Percentiles rank a stretch among this genome's conserved stretches.
Conservation (phyloP, 2,888 invertebrate genomes). For the Hypolimnas misippus region DNA sequence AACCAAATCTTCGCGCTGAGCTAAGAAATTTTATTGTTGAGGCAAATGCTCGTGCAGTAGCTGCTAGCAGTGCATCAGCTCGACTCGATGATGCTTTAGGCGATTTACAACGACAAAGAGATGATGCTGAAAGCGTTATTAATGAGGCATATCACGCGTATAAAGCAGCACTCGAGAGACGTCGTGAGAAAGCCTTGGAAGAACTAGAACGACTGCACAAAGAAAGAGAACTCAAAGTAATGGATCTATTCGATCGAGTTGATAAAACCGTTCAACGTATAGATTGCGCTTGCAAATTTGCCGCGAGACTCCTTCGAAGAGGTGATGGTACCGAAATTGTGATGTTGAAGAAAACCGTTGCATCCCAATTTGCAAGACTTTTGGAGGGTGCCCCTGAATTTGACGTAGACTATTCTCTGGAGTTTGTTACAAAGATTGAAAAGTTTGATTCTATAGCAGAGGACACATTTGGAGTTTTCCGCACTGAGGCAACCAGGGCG, state of each 20-base stretch:
- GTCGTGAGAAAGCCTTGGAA: slow-evolving; percentile 89
- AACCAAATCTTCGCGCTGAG: slow-evolving; percentile 90
- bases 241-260: slow-evolving; percentile 93
- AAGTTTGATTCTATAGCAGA: slow-evolving; percentile 90
- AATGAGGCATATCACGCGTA: slow-evolving; percentile 91
- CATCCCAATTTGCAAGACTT: slow-evolving; percentile 90
- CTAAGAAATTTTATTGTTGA: slow-evolving; percentile 89
- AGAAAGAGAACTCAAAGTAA: slow-evolving; percentile 93
- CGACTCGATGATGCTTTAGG: slow-evolving; percentile 91
- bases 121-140: slow-evolving; percentile 92
- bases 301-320: slow-evolving; percentile 90
- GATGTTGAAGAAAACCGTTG: slow-evolving; percentile 91
- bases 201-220: slow-evolving; percentile 91
- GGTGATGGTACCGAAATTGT: slow-evolving; percentile 94
- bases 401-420: slow-evolving; percentile 90
- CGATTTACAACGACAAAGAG: slow-evolving; percentile 94
- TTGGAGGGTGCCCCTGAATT: slow-evolving; percentile 92
- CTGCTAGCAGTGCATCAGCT: slow-evolving; percentile 90
- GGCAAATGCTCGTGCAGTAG: slow-evolving; percentile 89
- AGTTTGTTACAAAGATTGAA: slow-evolving; percentile 91
- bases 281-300: slow-evolving; percentile 94
- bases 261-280: slow-evolving; percentile 93
- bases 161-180: slow-evolving; percentile 91
- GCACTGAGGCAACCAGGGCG: slow-evolving; percentile 85
- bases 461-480: slow-evolving; percentile 89